Base-by-base conservation (phyloP, 2,797 vertebrate genomes). In the Enteromius radiatus region DNA sequence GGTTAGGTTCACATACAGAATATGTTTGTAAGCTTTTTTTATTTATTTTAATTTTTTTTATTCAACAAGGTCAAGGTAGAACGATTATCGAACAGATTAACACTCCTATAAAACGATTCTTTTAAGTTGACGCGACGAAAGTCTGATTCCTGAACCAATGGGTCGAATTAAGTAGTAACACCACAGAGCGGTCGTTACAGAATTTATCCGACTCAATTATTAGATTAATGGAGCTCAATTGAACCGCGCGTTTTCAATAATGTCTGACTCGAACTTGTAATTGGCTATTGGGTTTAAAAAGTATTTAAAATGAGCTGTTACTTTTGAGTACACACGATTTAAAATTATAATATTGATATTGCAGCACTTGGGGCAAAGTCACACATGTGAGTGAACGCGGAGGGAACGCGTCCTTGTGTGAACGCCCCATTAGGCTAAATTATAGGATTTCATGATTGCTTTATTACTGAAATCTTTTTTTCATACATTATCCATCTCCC, bases 401-500 rank as follows among this genome's bases (percentile, higher is more conserved):
- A 26, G 17, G n/a, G 23, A 36, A 76, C 0, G 19, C 9, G 2
- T 76, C 19, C 56, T 31, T 49, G 63, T 65, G 76, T 63, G 43
- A 77, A 65, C 17, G 11, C 4, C 59, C 5, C 17, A 36, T 65
- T 65, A 49, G 41, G 12, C 61, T 65, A 4, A 19, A 78, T 47
- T 14, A 41, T 36, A n/a, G 75, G 28, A 31, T 33, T 45, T 23
- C 17, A 8, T 75, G 54, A 75, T 17, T 26, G 0, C n/a, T 26
- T 41, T 68, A 49, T 63, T 81, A 33, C 73, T 33, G 43, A 63
- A 45, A 1, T n/a, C 67, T 49, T 70, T 7, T 36, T 81, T 81
- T 73, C 26, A 71, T 73, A n/a, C 79, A 73, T 81, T 33, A 61
- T 73, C 21, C 9, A 71, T 73, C 23, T 17, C 43, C 61, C 76